Percentiles rank a stretch among this genome's conserved stretches.
Evolutionary conservation across 2,888 invertebrate genomes (phyloP).

Genomic region (Boloria euphrosyne): DNA sequence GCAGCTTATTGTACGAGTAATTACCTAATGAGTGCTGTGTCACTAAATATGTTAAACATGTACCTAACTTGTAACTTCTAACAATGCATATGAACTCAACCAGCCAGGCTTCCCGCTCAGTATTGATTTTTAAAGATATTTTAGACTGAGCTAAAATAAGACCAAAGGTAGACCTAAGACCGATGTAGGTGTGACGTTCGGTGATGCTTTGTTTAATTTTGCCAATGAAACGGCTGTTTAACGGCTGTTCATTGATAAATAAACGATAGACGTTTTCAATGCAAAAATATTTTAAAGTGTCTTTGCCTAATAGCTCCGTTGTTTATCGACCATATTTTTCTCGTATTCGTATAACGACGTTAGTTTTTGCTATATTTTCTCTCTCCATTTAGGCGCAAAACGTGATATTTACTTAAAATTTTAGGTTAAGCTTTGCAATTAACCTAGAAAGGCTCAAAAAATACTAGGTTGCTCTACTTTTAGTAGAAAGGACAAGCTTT

Average conservation of each 20-base stretch:
- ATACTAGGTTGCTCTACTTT: constrained; percentile 21
- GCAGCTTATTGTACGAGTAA: not conserved
- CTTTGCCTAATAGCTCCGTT: no score
- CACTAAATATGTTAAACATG: constrained; percentile 19
- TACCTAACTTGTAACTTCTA: constrained; percentile 11
- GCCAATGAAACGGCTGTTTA: not conserved
- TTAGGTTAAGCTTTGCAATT: constrained; percentile 31
- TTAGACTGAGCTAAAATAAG: constrained; percentile 57
- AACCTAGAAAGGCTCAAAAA: constrained; percentile 28
- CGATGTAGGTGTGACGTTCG: constrained; percentile 7
- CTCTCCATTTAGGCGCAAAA: constrained; percentile 15
- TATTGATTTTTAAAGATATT: constrained; percentile 69
- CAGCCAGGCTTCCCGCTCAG: constrained; percentile 22
- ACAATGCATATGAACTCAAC: constrained; percentile 21
- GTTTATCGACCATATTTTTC: not conserved
- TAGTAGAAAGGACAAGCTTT: constrained; percentile 22
- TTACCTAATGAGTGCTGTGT: constrained; percentile 7
- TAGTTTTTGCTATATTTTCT: constrained; percentile 9
- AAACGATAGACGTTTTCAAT: no score
- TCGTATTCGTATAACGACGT: not conserved
- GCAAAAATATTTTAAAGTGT: no score
- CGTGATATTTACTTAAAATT: constrained; percentile 23
- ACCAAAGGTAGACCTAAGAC: constrained; percentile 36
- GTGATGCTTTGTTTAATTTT: not conserved
- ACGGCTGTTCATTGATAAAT: no score